Percentiles rank a stretch among this genome's conserved stretches.
These are phyloP conservation scores for Drosophila buzzatii DNA, from an alignment of 2,888 invertebrate species.

Conservation along the genomic window DNA sequence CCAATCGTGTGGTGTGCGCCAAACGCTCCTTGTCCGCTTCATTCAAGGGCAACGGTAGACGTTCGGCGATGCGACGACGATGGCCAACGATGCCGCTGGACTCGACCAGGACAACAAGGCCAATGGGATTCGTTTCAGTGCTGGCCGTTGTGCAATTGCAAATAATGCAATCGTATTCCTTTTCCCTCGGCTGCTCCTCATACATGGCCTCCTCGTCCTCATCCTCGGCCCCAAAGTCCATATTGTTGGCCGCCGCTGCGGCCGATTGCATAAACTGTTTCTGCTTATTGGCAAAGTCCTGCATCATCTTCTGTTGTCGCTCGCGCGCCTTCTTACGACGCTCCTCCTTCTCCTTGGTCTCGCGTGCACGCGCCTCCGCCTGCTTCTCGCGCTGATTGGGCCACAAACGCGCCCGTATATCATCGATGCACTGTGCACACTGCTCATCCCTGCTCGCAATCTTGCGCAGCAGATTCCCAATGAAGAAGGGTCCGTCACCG, in stretches of 20 bases:
- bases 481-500: slow-evolving; percentile 95
- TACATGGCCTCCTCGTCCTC: slow-evolving; percentile 87
- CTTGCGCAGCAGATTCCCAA: slow-evolving; percentile 92
- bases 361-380: slow-evolving; percentile 89
- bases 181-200: slow-evolving; percentile 87
- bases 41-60: slow-evolving; percentile 87
- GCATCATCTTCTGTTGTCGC: slow-evolving; percentile 96
- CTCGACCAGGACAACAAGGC: slow-evolving; percentile 93
- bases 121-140: slow-evolving; percentile 93
- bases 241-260: slow-evolving; percentile 86
- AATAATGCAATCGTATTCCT: slow-evolving; percentile 97
- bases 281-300: slow-evolving; percentile 95
- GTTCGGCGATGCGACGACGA: slow-evolving; percentile 86
- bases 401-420: slow-evolving; percentile 91
- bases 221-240: slow-evolving; percentile 83
- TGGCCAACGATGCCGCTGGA: slow-evolving; percentile 95
- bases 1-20: slow-evolving; percentile 88
- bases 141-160: slow-evolving; percentile 96
- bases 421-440: slow-evolving; percentile 90
- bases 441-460: slow-evolving; percentile 90
- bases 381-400: slow-evolving; percentile 92
- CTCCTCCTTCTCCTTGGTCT: slow-evolving; percentile 91
- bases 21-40: slow-evolving; percentile 88
- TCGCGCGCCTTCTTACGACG: slow-evolving; percentile 94
- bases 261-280: slow-evolving; percentile 95